Base-by-base conservation (phyloP, 2,888 invertebrate genomes). In the Strigamia transsilvanica region DNA sequence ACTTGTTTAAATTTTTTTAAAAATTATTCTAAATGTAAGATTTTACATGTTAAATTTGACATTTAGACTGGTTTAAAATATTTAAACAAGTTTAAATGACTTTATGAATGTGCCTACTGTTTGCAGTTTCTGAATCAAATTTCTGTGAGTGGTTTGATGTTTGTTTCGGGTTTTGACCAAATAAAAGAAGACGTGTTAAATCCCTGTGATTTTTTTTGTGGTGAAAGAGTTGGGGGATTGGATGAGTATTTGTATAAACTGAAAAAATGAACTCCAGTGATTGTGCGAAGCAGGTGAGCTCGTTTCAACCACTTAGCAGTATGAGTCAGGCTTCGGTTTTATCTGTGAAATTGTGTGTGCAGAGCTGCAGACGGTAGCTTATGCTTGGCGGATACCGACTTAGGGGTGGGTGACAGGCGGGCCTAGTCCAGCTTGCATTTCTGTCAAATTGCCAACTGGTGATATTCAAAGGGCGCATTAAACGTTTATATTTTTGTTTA, bases 241-340 rank as follows among this genome's bases (percentile, higher is more conserved):
- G 51, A 51, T 51, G 42, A 51, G 51, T 18, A 32, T 66, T 61
- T 66, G 66, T 66, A 34, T 34, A 66, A 66, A 66, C 66, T 9
- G 23, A 32, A 32, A 66, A 66, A 66, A 27, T 66, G 66, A 27
- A 66, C 9, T 66, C 32, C n/a, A 51, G n/a, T 51, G 51, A 27
- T 66, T 32, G 27, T 66, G 66, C 23, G 66, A 66, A 66, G 66
- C 66, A 66, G 66, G 66, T 66, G 66, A 66, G 66, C 66, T 66
- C 66, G 66, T 27, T 32, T 66, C n/a, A 66, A 66, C 66, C 66
- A 66, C 66, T 66, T 66, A 66, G 15, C 66, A 66, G 66, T 23
- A 32, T 66, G 66, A 66, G 66, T 66, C 66, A 66, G 66, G 66
- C 66, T 21, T 66, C 32, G 66, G 66, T 66, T 66, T 66, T 66